phyloP scores from a whole-genome alignment of 2,888 invertebrate species.

The Lepidochrysops patricia region DNA sequence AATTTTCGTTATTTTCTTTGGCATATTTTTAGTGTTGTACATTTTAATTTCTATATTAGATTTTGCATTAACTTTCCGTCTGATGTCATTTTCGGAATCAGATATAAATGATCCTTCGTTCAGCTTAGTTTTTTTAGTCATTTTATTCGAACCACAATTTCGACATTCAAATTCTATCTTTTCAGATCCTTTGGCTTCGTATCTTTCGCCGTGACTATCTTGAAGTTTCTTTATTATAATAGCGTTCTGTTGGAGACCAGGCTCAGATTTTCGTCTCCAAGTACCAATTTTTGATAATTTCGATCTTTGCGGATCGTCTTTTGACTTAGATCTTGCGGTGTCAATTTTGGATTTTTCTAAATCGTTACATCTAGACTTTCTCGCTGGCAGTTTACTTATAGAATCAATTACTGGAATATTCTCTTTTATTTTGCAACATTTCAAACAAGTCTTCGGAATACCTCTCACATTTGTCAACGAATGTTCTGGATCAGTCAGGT shows the following conservation, averaged over 20 bases:
- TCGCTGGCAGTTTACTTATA: conserved; percentile 37
- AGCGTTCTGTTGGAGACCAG: conserved; percentile 71
- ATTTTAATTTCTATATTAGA: conserved; percentile 71
- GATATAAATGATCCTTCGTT: conserved; percentile 46
- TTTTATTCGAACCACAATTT: conserved; percentile 63
- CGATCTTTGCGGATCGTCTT: conserved; percentile 66
- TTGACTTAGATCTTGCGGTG: conserved; percentile 63
- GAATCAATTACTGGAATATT: conserved; percentile 59
- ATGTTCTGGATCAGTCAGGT: conserved; percentile 47
- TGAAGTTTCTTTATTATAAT: conserved; percentile 47
- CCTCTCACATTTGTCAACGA: conserved; percentile 47
- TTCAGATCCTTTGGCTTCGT: conserved; percentile 48
- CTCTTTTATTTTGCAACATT: conserved; percentile 68
- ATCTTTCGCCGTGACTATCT: conserved; percentile 52
- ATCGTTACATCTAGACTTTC: conserved; percentile 55
- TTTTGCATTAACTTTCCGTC: conserved; percentile 38
- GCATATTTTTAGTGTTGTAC: conserved; percentile 80
- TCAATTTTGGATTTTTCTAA: conserved; percentile 53
- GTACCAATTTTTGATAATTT: conserved; percentile 74
- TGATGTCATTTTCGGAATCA: conserved; percentile 51
- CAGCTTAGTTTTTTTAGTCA: conserved; percentile 43
- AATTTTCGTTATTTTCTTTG: conserved; percentile 80
- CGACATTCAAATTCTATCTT: conserved; percentile 67
- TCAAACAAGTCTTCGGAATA: conserved; percentile 62
- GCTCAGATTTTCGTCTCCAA: conserved; percentile 83